Conservation (phyloP, 2,797 vertebrate genomes). For the Erpetoichthys calabaricus region DNA sequence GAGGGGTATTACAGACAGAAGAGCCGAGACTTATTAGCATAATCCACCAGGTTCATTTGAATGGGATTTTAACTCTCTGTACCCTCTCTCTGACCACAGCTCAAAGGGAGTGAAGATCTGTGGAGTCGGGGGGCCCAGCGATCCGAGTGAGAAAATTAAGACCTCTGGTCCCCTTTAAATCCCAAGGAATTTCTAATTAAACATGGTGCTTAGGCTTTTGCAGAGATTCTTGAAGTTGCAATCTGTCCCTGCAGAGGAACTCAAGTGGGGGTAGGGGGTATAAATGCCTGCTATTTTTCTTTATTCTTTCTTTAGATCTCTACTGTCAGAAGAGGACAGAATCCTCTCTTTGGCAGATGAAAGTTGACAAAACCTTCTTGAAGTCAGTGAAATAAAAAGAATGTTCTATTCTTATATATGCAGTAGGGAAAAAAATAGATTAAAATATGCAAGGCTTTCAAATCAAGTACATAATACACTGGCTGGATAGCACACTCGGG, state of each 20-base stretch:
- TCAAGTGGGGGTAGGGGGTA: too few species aligned
- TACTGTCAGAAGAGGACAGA: too few species aligned
- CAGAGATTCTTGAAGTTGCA: constrained; percentile 31
- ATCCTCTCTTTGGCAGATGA: too few species aligned
- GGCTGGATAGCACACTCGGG: too few species aligned
- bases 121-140: constrained; percentile 33
- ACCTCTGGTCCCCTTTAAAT: constrained; percentile 62
- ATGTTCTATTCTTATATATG: too few species aligned
- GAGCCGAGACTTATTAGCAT: constrained; percentile 42
- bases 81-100: constrained; percentile 31
- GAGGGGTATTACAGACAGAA: constrained; percentile 12
- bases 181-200: constrained; percentile 69
- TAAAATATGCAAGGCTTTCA: too few species aligned
- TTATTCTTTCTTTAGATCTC: too few species aligned
- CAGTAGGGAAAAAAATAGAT: too few species aligned
- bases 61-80: constrained; percentile 23
- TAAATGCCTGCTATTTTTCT: too few species aligned
- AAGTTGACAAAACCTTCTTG: too few species aligned
- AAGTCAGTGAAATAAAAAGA: too few species aligned
- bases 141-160: constrained; percentile 68
- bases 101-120: constrained; percentile 44
- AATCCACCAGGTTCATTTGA: constrained; percentile 36
- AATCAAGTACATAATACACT: too few species aligned
- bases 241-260: constrained; percentile 34
- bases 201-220: constrained; percentile 33